A percentile compares a stretch with the other conserved stretches of the same genome.
Evolutionary conservation across 1,140 invertebrate genomes (phyloP).

Genomic region (Brachionus asplanchnoidis): DNA sequence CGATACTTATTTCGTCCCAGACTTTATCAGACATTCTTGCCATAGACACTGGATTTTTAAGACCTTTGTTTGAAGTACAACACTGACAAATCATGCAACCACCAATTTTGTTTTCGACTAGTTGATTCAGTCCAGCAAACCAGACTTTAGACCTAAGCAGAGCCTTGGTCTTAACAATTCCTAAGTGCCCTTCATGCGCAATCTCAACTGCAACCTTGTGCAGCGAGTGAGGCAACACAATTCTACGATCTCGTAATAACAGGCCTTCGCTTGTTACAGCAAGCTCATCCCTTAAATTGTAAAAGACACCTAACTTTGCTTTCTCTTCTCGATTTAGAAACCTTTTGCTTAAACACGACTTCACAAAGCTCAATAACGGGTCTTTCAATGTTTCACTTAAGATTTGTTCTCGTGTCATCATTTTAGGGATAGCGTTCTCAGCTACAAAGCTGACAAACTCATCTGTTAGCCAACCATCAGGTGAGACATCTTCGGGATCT

Average conservation of each 20-base stretch:
- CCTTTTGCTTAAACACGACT: neutral
- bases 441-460: neutral
- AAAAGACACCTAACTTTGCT: neutral
- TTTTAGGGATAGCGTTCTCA: neutral
- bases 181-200: slow-evolving; percentile 44
- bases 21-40: neutral
- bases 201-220: slow-evolving; percentile 42
- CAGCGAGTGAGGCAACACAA: slow-evolving; percentile 44
- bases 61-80: neutral
- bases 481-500: neutral
- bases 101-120: slow-evolving; percentile 42
- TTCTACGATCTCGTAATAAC: slow-evolving; percentile 39
- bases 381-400: neutral
- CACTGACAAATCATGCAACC: slow-evolving; percentile 33
- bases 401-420: neutral
- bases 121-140: slow-evolving; percentile 44
- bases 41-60: neutral
- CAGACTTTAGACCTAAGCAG: slow-evolving; percentile 44
- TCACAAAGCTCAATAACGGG: neutral
- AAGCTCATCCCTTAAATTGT: neutral
- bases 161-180: slow-evolving; percentile 45
- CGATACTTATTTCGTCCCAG: neutral
- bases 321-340: neutral
- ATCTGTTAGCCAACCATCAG: neutral
- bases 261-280: neutral